These are phyloP conservation scores for Propithecus coquereli DNA, from an alignment of 2,113 vertebrate species.

Conservation along the genomic window DNA sequence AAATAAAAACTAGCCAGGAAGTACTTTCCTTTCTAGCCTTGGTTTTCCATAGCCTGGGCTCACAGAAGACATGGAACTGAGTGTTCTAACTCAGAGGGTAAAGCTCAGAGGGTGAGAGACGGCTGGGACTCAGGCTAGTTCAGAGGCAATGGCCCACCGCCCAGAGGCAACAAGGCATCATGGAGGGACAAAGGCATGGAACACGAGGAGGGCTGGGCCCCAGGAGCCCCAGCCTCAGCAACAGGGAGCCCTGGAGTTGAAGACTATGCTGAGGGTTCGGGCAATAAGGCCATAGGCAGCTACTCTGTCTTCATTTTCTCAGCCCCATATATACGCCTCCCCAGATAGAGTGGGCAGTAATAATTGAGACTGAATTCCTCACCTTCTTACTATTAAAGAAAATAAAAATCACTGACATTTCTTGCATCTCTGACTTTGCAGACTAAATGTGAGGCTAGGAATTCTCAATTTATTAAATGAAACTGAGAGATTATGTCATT, in stretches of 20 bases:
- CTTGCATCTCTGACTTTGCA: neutral
- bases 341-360: neutral
- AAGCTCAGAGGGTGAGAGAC: neutral
- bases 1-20: neutral
- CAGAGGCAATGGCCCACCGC: neutral
- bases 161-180: neutral
- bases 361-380: neutral
- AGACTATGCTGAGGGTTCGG: neutral
- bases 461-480: neutral
- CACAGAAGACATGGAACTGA: neutral
- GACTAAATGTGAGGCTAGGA: neutral
- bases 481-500: neutral
- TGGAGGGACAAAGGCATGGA: neutral
- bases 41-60: neutral
- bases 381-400: neutral
- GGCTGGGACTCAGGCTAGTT: neutral
- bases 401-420: neutral
- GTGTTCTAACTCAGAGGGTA: neutral
- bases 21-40: neutral
- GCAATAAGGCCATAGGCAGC: neutral
- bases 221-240: neutral
- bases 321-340: neutral
- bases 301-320: neutral
- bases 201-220: neutral
- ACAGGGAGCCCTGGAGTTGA: neutral